Conservation (phyloP, 2,113 vertebrate species). For the Oncorhynchus gorbuscha region DNA sequence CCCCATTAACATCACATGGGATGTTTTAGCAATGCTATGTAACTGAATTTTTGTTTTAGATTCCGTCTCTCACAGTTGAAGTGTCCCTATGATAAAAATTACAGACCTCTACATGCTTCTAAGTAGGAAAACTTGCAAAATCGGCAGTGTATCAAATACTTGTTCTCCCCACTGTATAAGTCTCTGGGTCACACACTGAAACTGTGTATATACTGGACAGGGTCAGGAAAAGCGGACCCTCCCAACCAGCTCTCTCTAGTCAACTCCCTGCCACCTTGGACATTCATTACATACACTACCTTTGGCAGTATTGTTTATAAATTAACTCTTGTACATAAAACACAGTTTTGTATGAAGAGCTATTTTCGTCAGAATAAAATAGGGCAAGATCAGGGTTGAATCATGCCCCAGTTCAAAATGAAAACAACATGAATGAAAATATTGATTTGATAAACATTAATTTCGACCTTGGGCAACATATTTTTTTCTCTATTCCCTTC, state of each 20-base stretch:
- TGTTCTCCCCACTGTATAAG: too few relatives aligned
- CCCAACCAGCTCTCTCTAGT: constrained; percentile 1
- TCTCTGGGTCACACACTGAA: constrained; percentile 51
- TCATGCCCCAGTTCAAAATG: constrained; percentile 70
- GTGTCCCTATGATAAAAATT: too few relatives aligned
- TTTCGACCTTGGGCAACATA: constrained; percentile 63
- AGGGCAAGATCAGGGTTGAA: constrained; percentile 79
- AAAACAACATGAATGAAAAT: constrained; percentile 67
- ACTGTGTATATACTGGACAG: constrained; percentile 68
- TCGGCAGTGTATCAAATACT: too few relatives aligned
- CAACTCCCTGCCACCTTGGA: constrained; percentile 34
- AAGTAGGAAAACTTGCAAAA: too few relatives aligned
- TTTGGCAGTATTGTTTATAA: constrained; percentile 69
- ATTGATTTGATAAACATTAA: constrained; percentile 49
- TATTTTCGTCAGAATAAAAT: constrained; percentile 97
- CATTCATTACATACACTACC: constrained; percentile 61
- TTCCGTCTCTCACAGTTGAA: too few relatives aligned
- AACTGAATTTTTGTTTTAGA: too few relatives aligned
- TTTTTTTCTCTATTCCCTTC: constrained; percentile 50
- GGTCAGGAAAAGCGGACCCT: constrained; percentile 58
- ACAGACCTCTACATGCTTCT: too few relatives aligned
- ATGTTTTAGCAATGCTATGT: too few relatives aligned
- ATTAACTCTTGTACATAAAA: constrained; percentile 91
- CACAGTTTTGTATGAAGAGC: constrained; percentile 99
- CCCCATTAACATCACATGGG: too few relatives aligned